phyloP scores from a whole-genome alignment of 2,797 vertebrate species.

The Xerus rutilus region DNA sequence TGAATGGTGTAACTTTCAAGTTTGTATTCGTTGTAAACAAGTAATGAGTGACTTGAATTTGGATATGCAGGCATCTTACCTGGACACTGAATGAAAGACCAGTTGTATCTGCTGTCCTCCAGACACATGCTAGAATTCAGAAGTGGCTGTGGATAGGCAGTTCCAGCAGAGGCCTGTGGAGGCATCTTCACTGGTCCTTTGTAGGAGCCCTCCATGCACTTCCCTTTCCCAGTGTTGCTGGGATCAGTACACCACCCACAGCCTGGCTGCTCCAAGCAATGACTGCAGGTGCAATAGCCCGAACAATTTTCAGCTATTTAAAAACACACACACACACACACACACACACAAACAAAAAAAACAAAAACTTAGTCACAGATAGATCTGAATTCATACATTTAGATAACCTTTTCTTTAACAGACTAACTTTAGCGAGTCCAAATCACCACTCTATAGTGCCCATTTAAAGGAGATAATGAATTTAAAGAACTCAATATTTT shows the following conservation, averaged over 20 bases:
- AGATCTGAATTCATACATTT: constrained; percentile 40
- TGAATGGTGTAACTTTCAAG: constrained; percentile 29
- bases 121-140: constrained; percentile 96
- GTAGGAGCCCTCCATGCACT: constrained; percentile 96
- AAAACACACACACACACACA: not conserved
- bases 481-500: constrained; percentile 47
- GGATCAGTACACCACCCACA: constrained; percentile 99
- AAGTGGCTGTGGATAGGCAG: constrained; percentile 89
- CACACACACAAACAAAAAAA: no score
- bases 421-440: constrained; percentile 43
- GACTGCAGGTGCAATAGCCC: constrained; percentile 95
- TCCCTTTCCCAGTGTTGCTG: constrained; percentile 96
- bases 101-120: constrained; percentile 93
- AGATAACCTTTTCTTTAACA: constrained; percentile 45
- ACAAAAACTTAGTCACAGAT: not conserved
- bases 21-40: constrained; percentile 14
- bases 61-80: constrained; percentile 87
- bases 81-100: constrained; percentile 99
- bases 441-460: constrained; percentile 28
- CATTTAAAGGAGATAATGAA: constrained; percentile 23
- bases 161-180: constrained; percentile 82
- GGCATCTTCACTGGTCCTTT: constrained; percentile 94
- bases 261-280: constrained; percentile 97
- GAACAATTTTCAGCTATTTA: constrained; percentile 95
- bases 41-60: not conserved